A percentile compares a stretch with the other conserved stretches of the same genome.
Conservation (phyloP, 2,113 vertebrate genomes). For the Chaetodon auriga region DNA sequence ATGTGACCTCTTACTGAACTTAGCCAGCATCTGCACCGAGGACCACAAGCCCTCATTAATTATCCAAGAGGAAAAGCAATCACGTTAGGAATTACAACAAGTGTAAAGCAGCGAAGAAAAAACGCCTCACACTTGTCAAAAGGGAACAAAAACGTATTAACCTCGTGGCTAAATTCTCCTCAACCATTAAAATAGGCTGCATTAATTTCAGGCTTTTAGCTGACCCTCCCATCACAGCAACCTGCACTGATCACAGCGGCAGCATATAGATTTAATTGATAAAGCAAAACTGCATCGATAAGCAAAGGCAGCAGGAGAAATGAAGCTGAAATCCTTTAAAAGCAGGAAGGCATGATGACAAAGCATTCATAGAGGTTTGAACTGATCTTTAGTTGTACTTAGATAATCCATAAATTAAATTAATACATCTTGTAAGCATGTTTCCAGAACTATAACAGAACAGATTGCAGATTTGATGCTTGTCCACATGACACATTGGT, state of each 20-base stretch:
- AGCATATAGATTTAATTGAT: not conserved
- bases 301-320: not conserved
- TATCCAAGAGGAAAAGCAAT: constrained; percentile 13
- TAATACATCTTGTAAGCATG: not conserved
- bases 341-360: not conserved
- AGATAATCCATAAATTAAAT: not conserved
- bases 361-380: not conserved
- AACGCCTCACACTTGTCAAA: not conserved
- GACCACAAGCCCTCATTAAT: not conserved
- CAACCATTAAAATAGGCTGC: not conserved
- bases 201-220: not conserved
- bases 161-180: not conserved
- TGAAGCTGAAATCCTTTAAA: not conserved
- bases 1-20: not conserved
- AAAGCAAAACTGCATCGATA: not conserved
- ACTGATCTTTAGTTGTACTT: not conserved
- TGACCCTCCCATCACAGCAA: not conserved
- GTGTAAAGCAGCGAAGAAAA: constrained; percentile 3
- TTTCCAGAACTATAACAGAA: not conserved
- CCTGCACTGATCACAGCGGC: not conserved
- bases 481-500: not conserved
- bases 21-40: not conserved
- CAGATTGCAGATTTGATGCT: not conserved
- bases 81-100: not conserved
- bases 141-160: constrained; percentile 19